Percentiles rank a stretch among this genome's conserved stretches.
Evolutionary conservation across 2,888 invertebrate genomes (phyloP).

Genomic region (Campoletis raptor): DNA sequence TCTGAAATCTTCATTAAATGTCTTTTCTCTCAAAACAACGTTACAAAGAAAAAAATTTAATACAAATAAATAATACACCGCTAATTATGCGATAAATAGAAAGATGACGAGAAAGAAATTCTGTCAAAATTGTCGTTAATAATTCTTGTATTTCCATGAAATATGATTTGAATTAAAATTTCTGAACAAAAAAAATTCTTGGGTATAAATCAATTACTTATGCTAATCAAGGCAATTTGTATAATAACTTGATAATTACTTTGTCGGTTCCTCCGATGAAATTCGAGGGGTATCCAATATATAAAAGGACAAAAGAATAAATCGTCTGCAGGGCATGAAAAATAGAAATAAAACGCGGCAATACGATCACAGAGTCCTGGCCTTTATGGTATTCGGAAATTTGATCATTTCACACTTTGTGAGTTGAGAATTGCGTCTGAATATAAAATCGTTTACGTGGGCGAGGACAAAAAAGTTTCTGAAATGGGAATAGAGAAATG

Average conservation of each 20-base stretch:
- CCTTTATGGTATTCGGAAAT: constrained; percentile 8
- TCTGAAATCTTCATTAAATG: background rate
- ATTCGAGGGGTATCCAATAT: background rate
- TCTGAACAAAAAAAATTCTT: background rate
- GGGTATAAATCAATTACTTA: background rate
- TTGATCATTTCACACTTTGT: constrained; percentile 14
- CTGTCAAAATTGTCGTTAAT: background rate
- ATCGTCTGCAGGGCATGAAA: background rate
- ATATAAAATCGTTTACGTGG: background rate
- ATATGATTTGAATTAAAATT: background rate
- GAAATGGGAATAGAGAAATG: background rate
- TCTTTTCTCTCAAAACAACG: background rate
- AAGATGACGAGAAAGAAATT: background rate
- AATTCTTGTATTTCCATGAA: background rate
- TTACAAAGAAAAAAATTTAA: background rate
- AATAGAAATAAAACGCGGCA: background rate
- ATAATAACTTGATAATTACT: background rate
- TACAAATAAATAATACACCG: background rate
- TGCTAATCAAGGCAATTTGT: background rate
- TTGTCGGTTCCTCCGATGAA: background rate
- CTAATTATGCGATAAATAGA: background rate
- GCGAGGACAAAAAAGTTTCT: constrained; percentile 2
- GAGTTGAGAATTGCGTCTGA: background rate
- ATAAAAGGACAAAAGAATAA: background rate
- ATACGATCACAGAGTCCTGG: background rate